phyloP scores from a whole-genome alignment of 2,113 vertebrate genomes.

The Sceloporus tristichus region DNA sequence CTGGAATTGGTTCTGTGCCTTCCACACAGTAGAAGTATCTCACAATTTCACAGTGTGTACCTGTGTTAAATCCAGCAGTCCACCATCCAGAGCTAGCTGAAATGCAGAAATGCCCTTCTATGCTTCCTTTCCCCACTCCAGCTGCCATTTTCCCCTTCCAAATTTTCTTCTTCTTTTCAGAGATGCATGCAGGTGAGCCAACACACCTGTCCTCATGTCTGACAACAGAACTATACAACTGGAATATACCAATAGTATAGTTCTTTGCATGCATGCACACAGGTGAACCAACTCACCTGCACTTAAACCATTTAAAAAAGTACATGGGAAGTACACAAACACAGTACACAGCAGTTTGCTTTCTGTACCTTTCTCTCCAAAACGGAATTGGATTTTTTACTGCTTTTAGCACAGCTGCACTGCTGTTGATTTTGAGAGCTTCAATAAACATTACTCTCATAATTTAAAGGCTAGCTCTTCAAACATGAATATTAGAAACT shows the following conservation, averaged over 20 bases:
- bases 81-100: background rate
- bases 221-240: too few relatives aligned
- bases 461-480: background rate
- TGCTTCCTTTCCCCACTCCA: background rate
- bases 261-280: too few relatives aligned
- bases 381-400: background rate
- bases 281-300: too few relatives aligned
- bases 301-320: background rate
- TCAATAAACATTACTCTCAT: background rate
- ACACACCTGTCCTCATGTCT: too few relatives aligned
- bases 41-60: background rate
- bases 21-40: background rate
- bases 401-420: background rate
- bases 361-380: background rate
- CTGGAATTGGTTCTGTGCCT: background rate
- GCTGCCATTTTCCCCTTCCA: background rate
- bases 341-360: too few relatives aligned
- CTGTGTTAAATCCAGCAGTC: background rate
- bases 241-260: too few relatives aligned
- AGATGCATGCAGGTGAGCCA: too few relatives aligned
- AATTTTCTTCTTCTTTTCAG: background rate
- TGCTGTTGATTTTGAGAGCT: background rate
- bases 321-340: too few relatives aligned
- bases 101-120: background rate
- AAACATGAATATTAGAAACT: background rate